These are phyloP conservation scores for Suricata suricatta DNA, from an alignment of 2,113 vertebrate genomes.

Conservation along the genomic window DNA sequence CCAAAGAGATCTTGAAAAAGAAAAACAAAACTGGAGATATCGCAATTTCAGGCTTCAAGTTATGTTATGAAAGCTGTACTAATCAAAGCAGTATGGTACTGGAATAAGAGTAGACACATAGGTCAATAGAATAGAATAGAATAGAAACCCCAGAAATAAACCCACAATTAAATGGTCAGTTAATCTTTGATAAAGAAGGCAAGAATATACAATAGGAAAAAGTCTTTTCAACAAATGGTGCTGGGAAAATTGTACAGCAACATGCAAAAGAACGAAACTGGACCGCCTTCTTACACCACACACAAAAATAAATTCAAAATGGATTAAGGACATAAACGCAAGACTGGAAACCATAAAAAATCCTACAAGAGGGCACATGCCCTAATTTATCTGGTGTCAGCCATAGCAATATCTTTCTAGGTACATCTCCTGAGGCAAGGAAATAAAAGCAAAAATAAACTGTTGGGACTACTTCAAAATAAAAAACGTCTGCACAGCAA, in stretches of 20 bases:
- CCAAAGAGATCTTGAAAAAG: neutral
- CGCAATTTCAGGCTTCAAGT: neutral
- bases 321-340: neutral
- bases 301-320: neutral
- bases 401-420: neutral
- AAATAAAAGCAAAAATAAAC: neutral
- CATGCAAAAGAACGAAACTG: neutral
- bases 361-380: neutral
- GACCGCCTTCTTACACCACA: neutral
- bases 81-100: neutral
- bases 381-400: neutral
- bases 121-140: neutral
- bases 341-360: neutral
- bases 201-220: neutral
- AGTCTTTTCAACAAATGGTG: neutral
- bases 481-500: neutral
- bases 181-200: neutral
- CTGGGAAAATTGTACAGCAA: neutral
- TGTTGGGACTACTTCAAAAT: neutral
- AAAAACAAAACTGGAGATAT: neutral
- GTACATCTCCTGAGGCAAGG: neutral
- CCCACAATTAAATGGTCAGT: neutral
- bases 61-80: neutral
- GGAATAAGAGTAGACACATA: neutral
- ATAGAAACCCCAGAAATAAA: neutral